Conservation (phyloP, 2,888 invertebrate genomes). For the Philhelius pedissequus region DNA sequence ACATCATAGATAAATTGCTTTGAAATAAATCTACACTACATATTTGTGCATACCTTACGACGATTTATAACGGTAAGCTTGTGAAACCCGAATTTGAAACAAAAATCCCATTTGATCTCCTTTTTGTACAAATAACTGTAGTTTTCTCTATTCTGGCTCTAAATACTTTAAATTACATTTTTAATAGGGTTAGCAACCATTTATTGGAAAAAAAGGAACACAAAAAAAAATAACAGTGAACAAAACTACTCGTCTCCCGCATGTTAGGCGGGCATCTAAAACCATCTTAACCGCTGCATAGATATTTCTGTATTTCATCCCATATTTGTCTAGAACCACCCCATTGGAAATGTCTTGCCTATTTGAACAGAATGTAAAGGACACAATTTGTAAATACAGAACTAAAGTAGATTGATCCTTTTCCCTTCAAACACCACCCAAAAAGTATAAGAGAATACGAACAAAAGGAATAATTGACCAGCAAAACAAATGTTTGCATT, state of each 20-base stretch:
- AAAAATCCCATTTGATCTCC: background rate
- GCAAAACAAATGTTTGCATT: conserved; percentile 70
- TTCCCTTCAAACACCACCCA: conserved; percentile 58
- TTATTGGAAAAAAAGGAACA: background rate
- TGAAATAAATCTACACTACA: too few relatives aligned
- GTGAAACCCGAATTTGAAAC: background rate
- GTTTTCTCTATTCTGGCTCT: background rate
- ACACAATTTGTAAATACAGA: conserved; percentile 60
- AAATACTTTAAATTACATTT: background rate
- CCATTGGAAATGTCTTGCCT: background rate
- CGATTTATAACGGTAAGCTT: too few relatives aligned
- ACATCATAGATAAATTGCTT: too few relatives aligned
- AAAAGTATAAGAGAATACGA: conserved; percentile 57
- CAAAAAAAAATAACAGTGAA: background rate
- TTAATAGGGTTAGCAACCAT: background rate
- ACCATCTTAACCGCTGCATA: background rate
- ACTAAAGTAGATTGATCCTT: conserved; percentile 61
- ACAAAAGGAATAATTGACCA: conserved; percentile 70
- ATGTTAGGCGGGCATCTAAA: background rate
- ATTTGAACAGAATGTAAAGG: conserved; percentile 39
- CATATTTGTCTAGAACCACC: conserved; percentile 29
- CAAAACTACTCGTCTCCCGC: conserved; percentile 2
- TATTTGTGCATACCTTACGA: too few relatives aligned
- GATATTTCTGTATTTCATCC: conserved; percentile 36
- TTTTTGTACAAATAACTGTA: background rate